Percentiles rank a stretch among this genome's conserved stretches.
Conservation (phyloP, 2,113 vertebrate genomes). For the Alethe diademata region DNA sequence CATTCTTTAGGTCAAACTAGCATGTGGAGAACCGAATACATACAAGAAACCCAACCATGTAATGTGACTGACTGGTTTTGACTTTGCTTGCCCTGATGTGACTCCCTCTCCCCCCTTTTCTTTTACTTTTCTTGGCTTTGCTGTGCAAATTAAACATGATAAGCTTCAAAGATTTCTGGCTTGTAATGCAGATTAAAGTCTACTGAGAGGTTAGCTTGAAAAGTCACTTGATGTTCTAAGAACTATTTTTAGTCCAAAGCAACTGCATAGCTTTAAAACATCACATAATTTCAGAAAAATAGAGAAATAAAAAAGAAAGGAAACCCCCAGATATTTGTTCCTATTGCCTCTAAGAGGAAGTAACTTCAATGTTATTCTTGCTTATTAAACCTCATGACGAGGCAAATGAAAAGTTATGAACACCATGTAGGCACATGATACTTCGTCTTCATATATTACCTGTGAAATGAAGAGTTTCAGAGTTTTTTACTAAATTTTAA, state of each 20-base stretch:
- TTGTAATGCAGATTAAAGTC: conserved; percentile 57
- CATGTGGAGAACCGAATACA: conserved; percentile 47
- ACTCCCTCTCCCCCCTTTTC: neutral
- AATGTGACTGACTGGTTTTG: conserved; percentile 39
- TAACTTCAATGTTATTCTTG: neutral
- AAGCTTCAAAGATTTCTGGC: conserved; percentile 55
- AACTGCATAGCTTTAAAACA: neutral
- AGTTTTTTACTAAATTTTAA: neutral
- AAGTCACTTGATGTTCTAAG: conserved; percentile 22
- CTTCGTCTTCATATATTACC: neutral
- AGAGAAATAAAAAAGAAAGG: neutral
- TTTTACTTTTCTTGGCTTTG: conserved; percentile 35
- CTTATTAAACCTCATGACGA: neutral
- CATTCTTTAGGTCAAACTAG: conserved; percentile 62
- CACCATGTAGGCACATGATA: neutral
- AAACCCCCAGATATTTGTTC: neutral
- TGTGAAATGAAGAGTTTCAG: neutral
- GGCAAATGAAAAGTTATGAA: neutral
- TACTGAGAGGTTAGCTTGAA: conserved; percentile 39
- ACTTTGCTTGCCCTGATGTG: conserved; percentile 34
- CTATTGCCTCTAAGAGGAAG: neutral
- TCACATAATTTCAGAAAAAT: neutral
- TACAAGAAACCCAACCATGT: conserved; percentile 32
- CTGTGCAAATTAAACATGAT: conserved; percentile 57
- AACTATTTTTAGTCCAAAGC: conserved; percentile 48